phyloP scores from a whole-genome alignment of 1,140 invertebrate species.

The Charaxes varanes region DNA sequence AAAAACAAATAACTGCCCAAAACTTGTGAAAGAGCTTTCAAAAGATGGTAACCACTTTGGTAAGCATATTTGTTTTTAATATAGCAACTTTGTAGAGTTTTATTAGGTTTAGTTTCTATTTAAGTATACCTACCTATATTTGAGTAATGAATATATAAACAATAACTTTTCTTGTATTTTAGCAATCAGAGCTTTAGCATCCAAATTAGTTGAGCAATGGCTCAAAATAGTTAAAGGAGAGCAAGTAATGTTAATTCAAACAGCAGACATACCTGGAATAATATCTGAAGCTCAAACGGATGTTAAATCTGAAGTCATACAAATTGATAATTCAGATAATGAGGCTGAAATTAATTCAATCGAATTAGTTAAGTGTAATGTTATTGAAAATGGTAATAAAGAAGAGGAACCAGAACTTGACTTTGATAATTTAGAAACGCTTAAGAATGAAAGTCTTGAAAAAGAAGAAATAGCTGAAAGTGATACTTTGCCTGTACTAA shows the following conservation, averaged over 20 bases:
- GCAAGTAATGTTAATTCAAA: conserved; percentile 54
- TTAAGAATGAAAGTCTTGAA: conserved; percentile 8
- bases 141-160: conserved; percentile 10
- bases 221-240: conserved; percentile 87
- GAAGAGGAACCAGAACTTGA: conserved; percentile 17
- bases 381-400: conserved; percentile 23
- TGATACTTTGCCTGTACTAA: conserved; percentile 67
- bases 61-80: conserved; percentile 57
- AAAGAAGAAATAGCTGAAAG: conserved; percentile 49
- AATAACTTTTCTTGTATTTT: conserved; percentile 49
- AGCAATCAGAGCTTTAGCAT: conserved; percentile 83
- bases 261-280: conserved; percentile 52
- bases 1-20: conserved; percentile 93
- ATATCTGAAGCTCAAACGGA: conserved; percentile 38
- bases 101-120: neutral
- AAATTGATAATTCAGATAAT: conserved; percentile 20
- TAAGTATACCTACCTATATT: conserved; percentile 1
- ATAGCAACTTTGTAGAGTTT: too few relatives aligned
- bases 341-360: conserved; percentile 10
- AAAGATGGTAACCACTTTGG: conserved; percentile 87
- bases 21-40: conserved; percentile 91
- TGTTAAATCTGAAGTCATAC: conserved; percentile 20
- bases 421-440: conserved; percentile 2
- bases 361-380: conserved; percentile 20
- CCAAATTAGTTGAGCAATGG: conserved; percentile 92